A percentile compares a stretch with the other conserved stretches of the same genome.
phyloP scores from a whole-genome alignment of 2,888 invertebrate species.

The Erannis defoliaria region DNA sequence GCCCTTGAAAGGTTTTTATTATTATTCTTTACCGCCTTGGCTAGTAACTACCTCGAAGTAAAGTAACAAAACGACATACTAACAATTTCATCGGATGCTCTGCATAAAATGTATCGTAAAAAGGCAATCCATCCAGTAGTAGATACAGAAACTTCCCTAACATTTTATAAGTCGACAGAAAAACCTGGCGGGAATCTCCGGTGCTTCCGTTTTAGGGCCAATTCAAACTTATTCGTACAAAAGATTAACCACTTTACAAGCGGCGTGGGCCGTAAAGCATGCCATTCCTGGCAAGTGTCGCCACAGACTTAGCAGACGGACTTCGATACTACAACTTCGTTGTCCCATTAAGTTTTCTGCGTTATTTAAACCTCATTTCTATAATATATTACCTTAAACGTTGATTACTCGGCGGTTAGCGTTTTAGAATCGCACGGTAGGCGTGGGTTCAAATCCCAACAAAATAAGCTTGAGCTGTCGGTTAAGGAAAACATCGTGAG shows the following conservation, averaged over 20 bases:
- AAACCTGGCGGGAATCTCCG: constrained; percentile 28
- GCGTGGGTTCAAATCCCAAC: too few relatives aligned
- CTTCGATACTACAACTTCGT: neutral
- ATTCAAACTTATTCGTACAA: constrained; percentile 33
- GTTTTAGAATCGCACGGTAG: too few relatives aligned
- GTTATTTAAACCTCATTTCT: too few relatives aligned
- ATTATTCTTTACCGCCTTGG: too few relatives aligned
- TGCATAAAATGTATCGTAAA: constrained; percentile 20
- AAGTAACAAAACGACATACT: constrained; percentile 9
- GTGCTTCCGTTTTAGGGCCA: constrained; percentile 33
- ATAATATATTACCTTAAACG: too few relatives aligned
- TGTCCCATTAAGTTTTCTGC: too few relatives aligned
- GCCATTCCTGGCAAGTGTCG: neutral
- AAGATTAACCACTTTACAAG: constrained; percentile 35
- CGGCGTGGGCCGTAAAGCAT: constrained; percentile 26
- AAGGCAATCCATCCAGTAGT: constrained; percentile 16
- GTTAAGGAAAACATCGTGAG: too few relatives aligned
- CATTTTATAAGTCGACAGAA: constrained; percentile 30
- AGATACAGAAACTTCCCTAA: constrained; percentile 25
- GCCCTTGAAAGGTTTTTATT: neutral
- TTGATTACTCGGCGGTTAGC: too few relatives aligned
- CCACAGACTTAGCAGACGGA: neutral
- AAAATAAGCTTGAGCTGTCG: too few relatives aligned
- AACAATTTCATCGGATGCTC: constrained; percentile 11
- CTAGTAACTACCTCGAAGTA: neutral